A percentile compares a stretch with the other conserved stretches of the same genome.
These are phyloP conservation scores for Bubalus kerabau DNA, from an alignment of 2,113 vertebrate species.

Conservation along the genomic window DNA sequence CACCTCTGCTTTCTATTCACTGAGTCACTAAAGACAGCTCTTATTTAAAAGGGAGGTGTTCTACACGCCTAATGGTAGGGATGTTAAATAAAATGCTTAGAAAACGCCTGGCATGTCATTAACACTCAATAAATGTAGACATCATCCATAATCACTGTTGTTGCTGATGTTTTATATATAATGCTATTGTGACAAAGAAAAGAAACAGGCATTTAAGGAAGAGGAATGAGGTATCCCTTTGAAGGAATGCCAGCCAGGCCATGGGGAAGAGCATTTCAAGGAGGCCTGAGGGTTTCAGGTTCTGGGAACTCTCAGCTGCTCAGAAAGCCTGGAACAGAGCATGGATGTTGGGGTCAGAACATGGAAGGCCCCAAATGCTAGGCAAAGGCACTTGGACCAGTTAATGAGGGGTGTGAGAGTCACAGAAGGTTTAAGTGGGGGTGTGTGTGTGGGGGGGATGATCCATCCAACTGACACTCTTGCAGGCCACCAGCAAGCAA, in stretches of 20 bases:
- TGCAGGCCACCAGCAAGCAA: background rate
- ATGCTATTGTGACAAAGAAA: background rate
- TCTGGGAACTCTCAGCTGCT: background rate
- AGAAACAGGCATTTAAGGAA: background rate
- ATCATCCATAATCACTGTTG: background rate
- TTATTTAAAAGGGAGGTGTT: background rate
- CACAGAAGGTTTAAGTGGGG: background rate
- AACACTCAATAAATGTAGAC: background rate
- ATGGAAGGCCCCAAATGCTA: background rate
- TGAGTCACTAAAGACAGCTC: background rate
- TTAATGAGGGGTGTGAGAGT: background rate
- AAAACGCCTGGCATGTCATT: background rate
- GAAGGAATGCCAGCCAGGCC: background rate
- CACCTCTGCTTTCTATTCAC: background rate
- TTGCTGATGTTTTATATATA: background rate
- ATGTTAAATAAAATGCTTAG: background rate
- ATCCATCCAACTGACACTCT: background rate
- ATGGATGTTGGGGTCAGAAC: background rate
- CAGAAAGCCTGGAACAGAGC: background rate
- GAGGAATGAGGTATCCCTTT: background rate
- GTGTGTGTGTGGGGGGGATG: background rate
- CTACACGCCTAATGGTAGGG: background rate
- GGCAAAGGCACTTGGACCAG: background rate
- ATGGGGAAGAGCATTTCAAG: background rate
- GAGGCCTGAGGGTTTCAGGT: background rate